Percentiles rank a stretch among this genome's conserved stretches.
phyloP scores from a whole-genome alignment of 2,797 vertebrate species.

The Hydrophis major region DNA sequence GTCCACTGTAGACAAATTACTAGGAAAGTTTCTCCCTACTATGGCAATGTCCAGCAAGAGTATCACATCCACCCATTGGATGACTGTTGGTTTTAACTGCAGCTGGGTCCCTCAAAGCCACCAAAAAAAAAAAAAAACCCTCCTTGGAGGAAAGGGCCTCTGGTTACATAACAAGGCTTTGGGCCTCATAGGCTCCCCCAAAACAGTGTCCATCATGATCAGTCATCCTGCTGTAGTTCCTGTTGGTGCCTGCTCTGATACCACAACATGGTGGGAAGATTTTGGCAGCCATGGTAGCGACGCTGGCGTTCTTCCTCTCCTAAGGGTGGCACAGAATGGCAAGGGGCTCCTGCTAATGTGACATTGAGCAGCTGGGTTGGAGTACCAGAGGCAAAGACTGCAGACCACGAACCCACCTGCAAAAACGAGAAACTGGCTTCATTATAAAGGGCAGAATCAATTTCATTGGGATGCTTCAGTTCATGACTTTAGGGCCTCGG shows the following conservation, averaged over 20 bases:
- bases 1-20: background rate
- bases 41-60: background rate
- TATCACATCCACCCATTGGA: background rate
- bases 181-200: background rate
- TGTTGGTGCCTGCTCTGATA: conserved; percentile 66
- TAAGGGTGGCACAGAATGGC: conserved; percentile 75
- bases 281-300: conserved; percentile 82
- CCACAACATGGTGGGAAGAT: conserved; percentile 80
- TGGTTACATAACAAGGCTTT: background rate
- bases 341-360: conserved; percentile 77
- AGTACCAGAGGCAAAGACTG: conserved; percentile 44
- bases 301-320: conserved; percentile 73
- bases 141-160: background rate
- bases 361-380: conserved; percentile 73
- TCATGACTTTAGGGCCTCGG: background rate
- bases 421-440: background rate
- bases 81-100: background rate
- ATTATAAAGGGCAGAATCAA: background rate
- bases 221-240: conserved; percentile 34
- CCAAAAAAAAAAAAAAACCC: background rate
- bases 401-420: conserved; percentile 27
- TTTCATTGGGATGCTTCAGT: background rate
- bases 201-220: background rate
- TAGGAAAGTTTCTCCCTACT: background rate
- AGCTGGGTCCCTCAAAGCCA: background rate